Base-by-base conservation (phyloP, 2,888 invertebrate species). In the Pterostichus madidus region DNA sequence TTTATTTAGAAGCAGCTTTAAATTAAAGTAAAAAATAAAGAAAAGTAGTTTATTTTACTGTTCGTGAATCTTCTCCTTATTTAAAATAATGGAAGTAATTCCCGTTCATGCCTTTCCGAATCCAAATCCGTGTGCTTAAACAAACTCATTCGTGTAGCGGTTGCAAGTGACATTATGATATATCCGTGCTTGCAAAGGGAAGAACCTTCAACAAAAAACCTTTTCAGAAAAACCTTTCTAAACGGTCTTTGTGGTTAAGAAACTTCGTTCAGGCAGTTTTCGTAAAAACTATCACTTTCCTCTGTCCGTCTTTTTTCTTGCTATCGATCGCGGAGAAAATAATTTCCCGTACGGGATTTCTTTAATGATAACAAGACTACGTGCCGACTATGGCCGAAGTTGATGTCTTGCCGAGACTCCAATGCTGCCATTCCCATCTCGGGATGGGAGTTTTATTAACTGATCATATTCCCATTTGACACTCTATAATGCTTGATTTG, bases 301-400 rank as follows among this genome's bases (percentile, higher is more conserved):
- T 17, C 46, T 6, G 44, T 24, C 10, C 8, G n/a, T 39, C 35
- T 84, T 84, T 84, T 84, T 83, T 83, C 79, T 82, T 39, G 53
- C 71, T 68, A 61, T 84, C 35, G 78, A 76, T 84, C 82, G 83
- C 82, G 83, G 83, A 81, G 84, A 84, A 84, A 83, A 84, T 84
- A 83, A 82, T 77, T 80, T 59, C 59, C 59, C 59, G 59, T 86
- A 86, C 86, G 85, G 86, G 85, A 86, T 85, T 84, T 84, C 83
- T 83, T 85, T 84, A 83, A 85, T 84, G 84, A 84, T 85, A 86
- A 86, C 86, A 86, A n/a, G 49, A 49, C 13, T 13, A 49, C 49
- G 49, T 49, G 49, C 6, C 49, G n/a, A 49, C 49, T 7, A 39
- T 39, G 5, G 1, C 8, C 39, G 7, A 39, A 39, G 7, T 39